Evolutionary conservation across 2,113 vertebrate species (phyloP), one percentile per base, ranked within the genome.

Genomic region (Lamprotornis superbus): DNA sequence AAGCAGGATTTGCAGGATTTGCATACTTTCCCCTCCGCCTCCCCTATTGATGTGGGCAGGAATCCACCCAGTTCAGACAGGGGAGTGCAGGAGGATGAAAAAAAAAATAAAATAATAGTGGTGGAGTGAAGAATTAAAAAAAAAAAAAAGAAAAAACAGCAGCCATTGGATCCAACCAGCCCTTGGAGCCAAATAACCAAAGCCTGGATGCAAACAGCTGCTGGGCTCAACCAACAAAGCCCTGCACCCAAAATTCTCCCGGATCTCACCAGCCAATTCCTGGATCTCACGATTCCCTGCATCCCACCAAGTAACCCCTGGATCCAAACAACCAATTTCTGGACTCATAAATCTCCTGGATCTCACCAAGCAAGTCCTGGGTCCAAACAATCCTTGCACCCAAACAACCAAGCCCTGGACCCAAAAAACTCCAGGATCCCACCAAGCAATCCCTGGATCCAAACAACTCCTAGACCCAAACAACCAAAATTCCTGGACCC

Each of bases 11-110:
- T 67, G 52, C 76, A 46, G 69, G 44, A 67, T 89, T 75, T 75
- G 60, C 87, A 89, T 53, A 12, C 53, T n/a, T 52, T n/a, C 23
- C 55, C 59, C 68, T 73, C 59, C 60, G 25, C 77, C 86, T 81
- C 53, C 60, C 78, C 40, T 7, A 10, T 50, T 61, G 87, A 68
- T 83, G 87, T 83, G 87, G 87, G 87, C 47, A 89, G 87, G 78
- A 89, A 89, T 55, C 39, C 78, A 40, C 70, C 87, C 87, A 61
- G 78, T 4, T 59, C 70, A 8, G 39, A 40, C 39, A 46, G 46
- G n/a, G 78, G 46, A 74, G 59, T 28, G 75, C 30, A 4, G 57
- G 56, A 71, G 50, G 40, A 35, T 37, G 37, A 20, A 49, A 56
- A 56, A 37, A 31, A 63, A 20, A 30, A 39, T 15, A 68, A 56